These are phyloP conservation scores for Burhinus bistriatus DNA, from an alignment of 2,113 vertebrate species.

Conservation along the genomic window DNA sequence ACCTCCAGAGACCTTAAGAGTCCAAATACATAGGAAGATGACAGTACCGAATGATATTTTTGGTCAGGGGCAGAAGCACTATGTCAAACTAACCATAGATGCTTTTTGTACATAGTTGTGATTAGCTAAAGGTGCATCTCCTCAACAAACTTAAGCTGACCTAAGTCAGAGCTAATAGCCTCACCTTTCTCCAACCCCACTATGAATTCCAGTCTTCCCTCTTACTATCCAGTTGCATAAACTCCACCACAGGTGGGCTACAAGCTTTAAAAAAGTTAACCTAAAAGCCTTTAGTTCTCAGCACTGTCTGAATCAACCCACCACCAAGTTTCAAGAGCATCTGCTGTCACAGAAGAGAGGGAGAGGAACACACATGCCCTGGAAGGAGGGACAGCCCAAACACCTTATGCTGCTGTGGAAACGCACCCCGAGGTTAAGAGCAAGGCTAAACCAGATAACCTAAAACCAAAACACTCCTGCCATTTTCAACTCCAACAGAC, in stretches of 20 bases:
- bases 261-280: background rate
- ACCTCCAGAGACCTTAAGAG: background rate
- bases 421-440: background rate
- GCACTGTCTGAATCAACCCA: background rate
- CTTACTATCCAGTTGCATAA: background rate
- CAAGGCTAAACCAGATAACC: background rate
- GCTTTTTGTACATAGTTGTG: background rate
- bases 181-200: background rate
- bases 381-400: background rate
- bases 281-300: background rate
- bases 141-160: background rate
- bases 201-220: background rate
- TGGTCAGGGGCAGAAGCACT: background rate
- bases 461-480: background rate
- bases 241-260: background rate
- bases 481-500: background rate
- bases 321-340: background rate
- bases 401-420: background rate
- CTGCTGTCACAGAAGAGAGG: background rate
- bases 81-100: background rate
- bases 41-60: background rate
- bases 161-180: background rate
- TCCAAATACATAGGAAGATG: background rate
- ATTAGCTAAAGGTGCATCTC: background rate
- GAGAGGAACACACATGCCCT: background rate